Evolutionary conservation across 2,113 vertebrate species (phyloP).

Genomic region (Strix aluco): DNA sequence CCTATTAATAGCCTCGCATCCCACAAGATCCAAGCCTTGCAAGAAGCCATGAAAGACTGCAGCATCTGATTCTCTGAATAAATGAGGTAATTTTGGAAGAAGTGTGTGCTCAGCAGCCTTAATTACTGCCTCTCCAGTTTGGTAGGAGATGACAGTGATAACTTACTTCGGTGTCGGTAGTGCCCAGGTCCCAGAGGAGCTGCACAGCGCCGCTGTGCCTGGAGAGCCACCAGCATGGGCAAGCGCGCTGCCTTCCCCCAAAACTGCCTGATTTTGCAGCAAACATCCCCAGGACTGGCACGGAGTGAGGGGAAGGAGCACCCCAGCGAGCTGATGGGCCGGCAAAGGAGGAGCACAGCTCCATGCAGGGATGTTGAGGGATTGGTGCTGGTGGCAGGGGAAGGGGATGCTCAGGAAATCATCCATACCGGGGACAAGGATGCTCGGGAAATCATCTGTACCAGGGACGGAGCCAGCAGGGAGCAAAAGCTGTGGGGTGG

Average conservation of each 20-base stretch:
- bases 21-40: constrained; percentile 46
- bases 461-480: background rate
- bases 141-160: background rate
- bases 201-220: background rate
- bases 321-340: background rate
- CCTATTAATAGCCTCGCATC: constrained; percentile 63
- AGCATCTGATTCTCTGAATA: constrained; percentile 50
- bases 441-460: background rate
- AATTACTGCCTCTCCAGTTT: constrained; percentile 2
- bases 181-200: background rate
- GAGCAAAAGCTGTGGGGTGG: background rate
- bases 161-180: background rate
- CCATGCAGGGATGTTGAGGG: background rate
- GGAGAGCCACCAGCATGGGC: fast-evolving
- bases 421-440: background rate
- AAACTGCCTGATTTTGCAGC: background rate
- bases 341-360: background rate
- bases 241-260: background rate
- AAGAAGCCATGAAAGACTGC: constrained; percentile 49
- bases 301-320: fast-evolving
- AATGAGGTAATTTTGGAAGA: constrained; percentile 53
- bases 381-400: background rate
- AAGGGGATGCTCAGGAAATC: background rate
- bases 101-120: constrained; percentile 46
- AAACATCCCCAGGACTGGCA: background rate